phyloP scores from a whole-genome alignment of 1,140 invertebrate species.

The Harpegnathos saltator region DNA sequence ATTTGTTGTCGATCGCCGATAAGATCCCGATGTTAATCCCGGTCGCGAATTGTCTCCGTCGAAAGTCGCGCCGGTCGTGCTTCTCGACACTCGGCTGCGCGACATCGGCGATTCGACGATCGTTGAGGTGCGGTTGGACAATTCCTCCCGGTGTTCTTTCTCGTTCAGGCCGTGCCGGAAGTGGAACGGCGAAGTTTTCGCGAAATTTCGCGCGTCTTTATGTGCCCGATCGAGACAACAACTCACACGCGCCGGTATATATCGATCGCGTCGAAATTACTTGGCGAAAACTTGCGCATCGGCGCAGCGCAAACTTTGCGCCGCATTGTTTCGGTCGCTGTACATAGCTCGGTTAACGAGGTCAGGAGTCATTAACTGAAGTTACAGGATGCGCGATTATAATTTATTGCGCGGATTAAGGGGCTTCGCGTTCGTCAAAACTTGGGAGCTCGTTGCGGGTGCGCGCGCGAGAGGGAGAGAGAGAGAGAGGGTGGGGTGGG shows the following conservation, averaged over 20 bases:
- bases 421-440: constrained; percentile 56
- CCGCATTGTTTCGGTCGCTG: constrained; percentile 25
- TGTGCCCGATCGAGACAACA: background rate
- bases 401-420: constrained; percentile 61
- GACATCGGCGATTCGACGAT: too few relatives aligned
- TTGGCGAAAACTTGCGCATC: constrained; percentile 15
- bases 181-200: background rate
- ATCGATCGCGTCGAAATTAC: constrained; percentile 42
- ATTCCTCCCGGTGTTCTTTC: background rate
- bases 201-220: background rate
- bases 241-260: background rate
- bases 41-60: too few relatives aligned
- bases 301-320: constrained; percentile 22
- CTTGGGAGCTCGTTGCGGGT: constrained; percentile 47
- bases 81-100: too few relatives aligned
- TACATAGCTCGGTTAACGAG: constrained; percentile 50
- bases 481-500: too few relatives aligned
- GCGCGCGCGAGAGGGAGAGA: background rate
- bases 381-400: constrained; percentile 40
- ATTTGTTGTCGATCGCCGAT: too few relatives aligned
- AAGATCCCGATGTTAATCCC: too few relatives aligned
- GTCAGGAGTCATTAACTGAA: constrained; percentile 57
- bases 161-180: background rate
- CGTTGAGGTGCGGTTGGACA: too few relatives aligned
- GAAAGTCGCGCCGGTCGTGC: too few relatives aligned